A percentile compares a stretch with the other conserved stretches of the same genome.
phyloP scores from a whole-genome alignment of 2,888 invertebrate genomes.

The Trichopria drosophilae region DNA sequence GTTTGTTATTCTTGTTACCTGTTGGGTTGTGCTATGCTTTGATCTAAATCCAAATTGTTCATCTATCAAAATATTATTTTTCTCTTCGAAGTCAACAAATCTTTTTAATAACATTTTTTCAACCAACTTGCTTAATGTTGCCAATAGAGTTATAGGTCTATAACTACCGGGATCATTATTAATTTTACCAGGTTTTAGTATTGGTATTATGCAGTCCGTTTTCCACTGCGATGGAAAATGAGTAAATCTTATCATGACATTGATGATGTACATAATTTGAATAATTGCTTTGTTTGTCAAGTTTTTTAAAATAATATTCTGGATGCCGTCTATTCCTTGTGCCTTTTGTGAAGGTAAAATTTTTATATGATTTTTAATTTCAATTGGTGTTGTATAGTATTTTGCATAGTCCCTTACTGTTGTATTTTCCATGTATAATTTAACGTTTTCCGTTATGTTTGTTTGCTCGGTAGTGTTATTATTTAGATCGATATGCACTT shows the following conservation, averaged over 20 bases:
- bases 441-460: slow-evolving; percentile 1
- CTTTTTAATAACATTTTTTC: slow-evolving; percentile 29
- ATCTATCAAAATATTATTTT: slow-evolving; percentile 29
- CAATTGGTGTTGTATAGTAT: slow-evolving; percentile 9
- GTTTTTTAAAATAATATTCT: slow-evolving; percentile 32
- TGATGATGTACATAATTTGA: slow-evolving; percentile 23
- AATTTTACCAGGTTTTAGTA: slow-evolving; percentile 28
- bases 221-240: slow-evolving; percentile 30
- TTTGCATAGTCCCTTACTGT: slow-evolving; percentile 8
- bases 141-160: slow-evolving; percentile 32
- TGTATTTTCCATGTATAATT: neutral
- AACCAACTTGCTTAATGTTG: slow-evolving; percentile 25
- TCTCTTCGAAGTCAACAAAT: slow-evolving; percentile 24
- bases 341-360: slow-evolving; percentile 12
- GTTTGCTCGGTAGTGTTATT: slow-evolving; percentile 53
- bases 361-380: slow-evolving; percentile 17
- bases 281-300: slow-evolving; percentile 21
- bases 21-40: slow-evolving; percentile 42
- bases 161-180: slow-evolving; percentile 24
- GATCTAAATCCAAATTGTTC: slow-evolving; percentile 46
- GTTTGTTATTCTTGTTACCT: slow-evolving; percentile 42
- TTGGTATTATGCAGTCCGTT: slow-evolving; percentile 23
- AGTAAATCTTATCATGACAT: slow-evolving; percentile 21
- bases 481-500: slow-evolving; percentile 21
- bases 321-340: slow-evolving; percentile 28